phyloP scores from a whole-genome alignment of 1,140 invertebrate genomes.

The Littorina saxatilis region DNA sequence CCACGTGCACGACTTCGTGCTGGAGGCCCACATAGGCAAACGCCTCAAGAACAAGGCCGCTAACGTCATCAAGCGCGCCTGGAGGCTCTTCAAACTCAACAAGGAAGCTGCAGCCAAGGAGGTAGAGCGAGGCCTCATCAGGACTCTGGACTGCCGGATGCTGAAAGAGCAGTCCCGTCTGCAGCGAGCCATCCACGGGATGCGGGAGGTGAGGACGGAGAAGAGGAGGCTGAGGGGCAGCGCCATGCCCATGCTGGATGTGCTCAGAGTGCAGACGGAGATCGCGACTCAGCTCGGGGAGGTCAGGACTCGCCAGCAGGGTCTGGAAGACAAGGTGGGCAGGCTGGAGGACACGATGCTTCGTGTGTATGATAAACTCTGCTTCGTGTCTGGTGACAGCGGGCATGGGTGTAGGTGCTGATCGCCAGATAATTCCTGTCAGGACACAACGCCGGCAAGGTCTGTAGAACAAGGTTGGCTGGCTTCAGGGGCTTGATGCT shows the following conservation, averaged over 20 bases:
- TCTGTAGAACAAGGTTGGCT: no score
- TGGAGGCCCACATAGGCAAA: conserved; percentile 72
- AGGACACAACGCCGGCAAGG: no score
- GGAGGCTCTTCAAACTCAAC: conserved; percentile 68
- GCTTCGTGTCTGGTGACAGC: no score
- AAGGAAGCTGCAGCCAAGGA: no score
- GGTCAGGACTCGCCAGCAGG: conserved; percentile 52
- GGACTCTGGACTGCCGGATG: conserved; percentile 29
- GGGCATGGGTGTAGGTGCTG: background rate
- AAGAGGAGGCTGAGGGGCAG: conserved; percentile 68
- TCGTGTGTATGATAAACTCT: conserved; percentile 47
- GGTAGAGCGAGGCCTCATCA: background rate
- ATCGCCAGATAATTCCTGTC: no score
- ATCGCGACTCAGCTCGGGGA: conserved; percentile 45
- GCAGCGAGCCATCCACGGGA: conserved; percentile 69
- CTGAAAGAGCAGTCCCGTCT: conserved; percentile 64
- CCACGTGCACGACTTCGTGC: conserved; percentile 75
- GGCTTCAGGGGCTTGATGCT: no score
- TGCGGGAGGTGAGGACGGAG: conserved; percentile 69
- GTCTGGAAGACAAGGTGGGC: conserved; percentile 60
- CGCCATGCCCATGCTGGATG: conserved; percentile 68
- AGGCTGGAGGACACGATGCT: conserved; percentile 49
- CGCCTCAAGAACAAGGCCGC: conserved; percentile 70
- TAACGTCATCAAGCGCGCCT: conserved; percentile 71
- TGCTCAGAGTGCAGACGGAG: conserved; percentile 62